Percentiles rank a stretch among this genome's conserved stretches.
phyloP scores from a whole-genome alignment of 2,888 invertebrate species.

The Volucella zonaria region DNA sequence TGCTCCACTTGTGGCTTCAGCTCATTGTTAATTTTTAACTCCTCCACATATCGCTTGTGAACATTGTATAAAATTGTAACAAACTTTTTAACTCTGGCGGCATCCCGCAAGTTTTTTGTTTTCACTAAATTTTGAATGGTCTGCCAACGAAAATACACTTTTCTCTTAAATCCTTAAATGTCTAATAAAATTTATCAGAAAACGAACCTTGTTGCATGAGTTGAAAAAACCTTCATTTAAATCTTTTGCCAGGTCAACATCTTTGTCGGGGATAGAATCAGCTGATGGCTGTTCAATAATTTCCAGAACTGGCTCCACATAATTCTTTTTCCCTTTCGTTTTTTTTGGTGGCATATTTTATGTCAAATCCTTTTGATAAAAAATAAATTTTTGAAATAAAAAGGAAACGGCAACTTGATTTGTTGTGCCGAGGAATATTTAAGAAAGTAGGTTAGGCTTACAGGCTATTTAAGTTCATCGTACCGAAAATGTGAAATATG shows the following conservation, averaged over 20 bases:
- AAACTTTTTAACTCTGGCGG: slow-evolving; percentile 77
- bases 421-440: too few species aligned
- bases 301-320: slow-evolving; percentile 48
- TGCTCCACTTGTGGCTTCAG: slow-evolving; percentile 74
- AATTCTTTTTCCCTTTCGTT: slow-evolving; percentile 48
- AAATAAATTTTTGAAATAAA: neutral
- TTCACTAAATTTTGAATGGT: slow-evolving; percentile 77
- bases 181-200: neutral
- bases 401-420: slow-evolving; percentile 7
- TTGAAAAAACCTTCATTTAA: slow-evolving; percentile 78
- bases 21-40: slow-evolving; percentile 71
- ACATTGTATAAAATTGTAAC: slow-evolving; percentile 77
- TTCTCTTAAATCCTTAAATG: neutral
- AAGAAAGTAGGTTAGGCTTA: too few species aligned
- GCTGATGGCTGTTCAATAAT: slow-evolving; percentile 73
- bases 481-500: too few species aligned
- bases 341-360: slow-evolving; percentile 73
- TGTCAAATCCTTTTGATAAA: slow-evolving; percentile 28
- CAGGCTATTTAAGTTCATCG: too few species aligned
- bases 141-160: slow-evolving; percentile 51
- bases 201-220: slow-evolving; percentile 69
- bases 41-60: slow-evolving; percentile 76
- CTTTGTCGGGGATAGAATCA: slow-evolving; percentile 73
- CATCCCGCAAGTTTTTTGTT: slow-evolving; percentile 75
- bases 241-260: slow-evolving; percentile 78